These are phyloP conservation scores for Geophilus truncorum DNA, from an alignment of 2,888 invertebrate species.

Conservation along the genomic window DNA sequence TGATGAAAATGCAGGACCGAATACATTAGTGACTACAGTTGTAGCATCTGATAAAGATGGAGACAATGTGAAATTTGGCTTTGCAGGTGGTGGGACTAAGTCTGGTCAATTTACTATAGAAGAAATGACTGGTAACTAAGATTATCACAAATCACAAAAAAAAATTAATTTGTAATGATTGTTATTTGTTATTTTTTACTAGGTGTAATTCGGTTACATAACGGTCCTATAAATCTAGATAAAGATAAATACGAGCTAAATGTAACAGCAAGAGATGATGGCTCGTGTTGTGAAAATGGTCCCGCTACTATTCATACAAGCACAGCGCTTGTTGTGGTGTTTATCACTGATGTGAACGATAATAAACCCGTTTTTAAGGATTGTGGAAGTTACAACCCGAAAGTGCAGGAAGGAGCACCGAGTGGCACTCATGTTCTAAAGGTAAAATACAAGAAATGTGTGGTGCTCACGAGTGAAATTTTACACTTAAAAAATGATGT, in stretches of 20 bases:
- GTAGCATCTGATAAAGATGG: conserved; percentile 97
- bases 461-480: too few species aligned
- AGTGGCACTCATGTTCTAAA: conserved; percentile 91
- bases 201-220: conserved; percentile 80
- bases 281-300: conserved; percentile 89
- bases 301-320: conserved; percentile 83
- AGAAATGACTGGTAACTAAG: conserved; percentile 70
- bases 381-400: conserved; percentile 85
- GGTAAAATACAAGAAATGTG: too few species aligned
- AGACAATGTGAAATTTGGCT: conserved; percentile 85
- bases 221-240: conserved; percentile 78
- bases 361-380: conserved; percentile 94
- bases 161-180: background rate
- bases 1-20: conserved; percentile 91
- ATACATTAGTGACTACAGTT: conserved; percentile 90
- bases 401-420: conserved; percentile 89
- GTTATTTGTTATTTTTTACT: background rate
- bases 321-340: conserved; percentile 90
- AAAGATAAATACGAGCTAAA: conserved; percentile 91
- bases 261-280: conserved; percentile 96
- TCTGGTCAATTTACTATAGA: conserved; percentile 93
- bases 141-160: background rate
- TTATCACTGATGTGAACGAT: conserved; percentile 94
- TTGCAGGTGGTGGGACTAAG: conserved; percentile 74
- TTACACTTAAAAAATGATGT: too few species aligned